A percentile compares a stretch with the other conserved stretches of the same genome.
phyloP scores from a whole-genome alignment of 1,140 invertebrate genomes.

The Dermatophagoides farinae region DNA sequence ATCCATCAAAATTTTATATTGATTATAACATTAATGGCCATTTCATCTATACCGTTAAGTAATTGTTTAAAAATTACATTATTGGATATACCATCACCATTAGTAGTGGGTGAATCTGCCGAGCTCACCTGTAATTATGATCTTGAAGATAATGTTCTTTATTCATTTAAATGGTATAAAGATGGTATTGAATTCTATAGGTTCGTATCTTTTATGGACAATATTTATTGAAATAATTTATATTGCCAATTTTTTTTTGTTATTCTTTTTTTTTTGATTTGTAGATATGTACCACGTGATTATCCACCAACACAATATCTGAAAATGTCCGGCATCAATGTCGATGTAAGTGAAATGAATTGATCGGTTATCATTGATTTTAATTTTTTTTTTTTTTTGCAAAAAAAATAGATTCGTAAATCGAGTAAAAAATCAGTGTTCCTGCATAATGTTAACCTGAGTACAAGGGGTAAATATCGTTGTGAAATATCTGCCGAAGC shows the following conservation, averaged over 20 bases:
- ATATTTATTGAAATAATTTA: neutral
- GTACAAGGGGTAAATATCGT: slow-evolving; percentile 17
- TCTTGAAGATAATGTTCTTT: slow-evolving; percentile 19
- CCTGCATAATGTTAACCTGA: slow-evolving; percentile 19
- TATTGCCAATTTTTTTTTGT: neutral
- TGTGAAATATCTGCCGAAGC: slow-evolving; percentile 66
- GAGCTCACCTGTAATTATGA: slow-evolving; percentile 21
- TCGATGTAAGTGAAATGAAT: slow-evolving; percentile 11
- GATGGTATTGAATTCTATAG: slow-evolving; percentile 11
- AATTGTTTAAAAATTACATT: slow-evolving; percentile 11
- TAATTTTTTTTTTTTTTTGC: neutral
- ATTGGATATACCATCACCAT: slow-evolving; percentile 19
- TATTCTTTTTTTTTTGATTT: neutral
- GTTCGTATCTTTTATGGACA: neutral
- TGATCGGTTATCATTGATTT: neutral
- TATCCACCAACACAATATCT: slow-evolving; percentile 15
- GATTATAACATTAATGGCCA: neutral
- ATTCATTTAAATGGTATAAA: slow-evolving; percentile 21
- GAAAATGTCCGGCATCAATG: slow-evolving; percentile 12
- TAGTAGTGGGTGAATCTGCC: slow-evolving; percentile 19
- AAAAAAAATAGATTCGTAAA: slow-evolving; percentile 16
- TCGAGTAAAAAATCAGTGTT: slow-evolving; percentile 21
- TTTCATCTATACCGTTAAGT: neutral
- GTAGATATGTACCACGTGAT: slow-evolving; percentile 11
- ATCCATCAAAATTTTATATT: neutral